Evolutionary conservation across 2,797 vertebrate genomes (phyloP).

Genomic region (Enteromius fasciolatus): DNA sequence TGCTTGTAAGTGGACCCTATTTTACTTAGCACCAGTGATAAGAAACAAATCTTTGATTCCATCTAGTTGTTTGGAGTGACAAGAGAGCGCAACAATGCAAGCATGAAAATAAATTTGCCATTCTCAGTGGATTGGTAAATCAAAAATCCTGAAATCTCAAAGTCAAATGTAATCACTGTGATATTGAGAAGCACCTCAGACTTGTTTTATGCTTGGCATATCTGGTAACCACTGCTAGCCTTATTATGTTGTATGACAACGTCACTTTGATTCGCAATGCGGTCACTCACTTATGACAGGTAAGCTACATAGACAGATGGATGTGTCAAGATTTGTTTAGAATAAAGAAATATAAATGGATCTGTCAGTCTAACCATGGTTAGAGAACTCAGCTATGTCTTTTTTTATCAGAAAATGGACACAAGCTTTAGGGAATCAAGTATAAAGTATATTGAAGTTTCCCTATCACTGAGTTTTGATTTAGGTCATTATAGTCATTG

Average conservation of each 20-base stretch:
- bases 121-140: constrained; percentile 22
- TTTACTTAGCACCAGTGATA: not conserved
- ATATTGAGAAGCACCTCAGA: constrained; percentile 38
- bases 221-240: constrained; percentile 31
- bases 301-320: constrained; percentile 37
- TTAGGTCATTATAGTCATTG: not conserved
- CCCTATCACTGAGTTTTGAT: not conserved
- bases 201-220: constrained; percentile 8
- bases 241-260: constrained; percentile 58
- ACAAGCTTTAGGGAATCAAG: not conserved
- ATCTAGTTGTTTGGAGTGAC: not conserved
- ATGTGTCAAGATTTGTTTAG: constrained; percentile 12
- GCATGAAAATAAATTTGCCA: not conserved
- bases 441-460: not conserved
- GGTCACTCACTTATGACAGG: constrained; percentile 37
- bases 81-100: not conserved
- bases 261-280: constrained; percentile 59
- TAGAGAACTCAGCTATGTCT: not conserved
- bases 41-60: constrained; percentile 15
- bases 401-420: not conserved
- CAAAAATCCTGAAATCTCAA: constrained; percentile 22
- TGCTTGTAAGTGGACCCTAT: not conserved
- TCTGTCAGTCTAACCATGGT: not conserved
- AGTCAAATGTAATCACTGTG: constrained; percentile 44
- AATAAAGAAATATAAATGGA: constrained; percentile 1